phyloP scores from a whole-genome alignment of 2,888 invertebrate species.

The Leptinotarsa peninsularis region DNA sequence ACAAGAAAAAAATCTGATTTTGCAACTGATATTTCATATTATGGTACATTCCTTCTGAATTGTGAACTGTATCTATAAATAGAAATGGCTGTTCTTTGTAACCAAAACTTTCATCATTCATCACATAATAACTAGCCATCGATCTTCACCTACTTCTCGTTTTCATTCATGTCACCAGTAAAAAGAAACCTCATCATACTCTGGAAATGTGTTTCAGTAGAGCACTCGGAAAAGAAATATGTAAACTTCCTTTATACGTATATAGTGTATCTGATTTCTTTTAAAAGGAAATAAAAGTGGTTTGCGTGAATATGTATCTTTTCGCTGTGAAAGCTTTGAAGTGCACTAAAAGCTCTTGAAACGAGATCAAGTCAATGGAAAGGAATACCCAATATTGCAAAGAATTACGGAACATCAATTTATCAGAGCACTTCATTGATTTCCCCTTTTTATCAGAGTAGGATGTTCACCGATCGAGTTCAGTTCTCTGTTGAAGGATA shows the following conservation, averaged over 20 bases:
- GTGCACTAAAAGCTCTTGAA: slow-evolving; percentile 24
- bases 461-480: slow-evolving; percentile 4
- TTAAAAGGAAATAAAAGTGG: background rate
- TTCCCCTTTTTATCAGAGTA: background rate
- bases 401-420: slow-evolving; percentile 9
- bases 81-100: no score
- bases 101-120: no score
- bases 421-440: slow-evolving; percentile 3
- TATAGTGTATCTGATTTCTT: slow-evolving; percentile 15
- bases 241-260: background rate
- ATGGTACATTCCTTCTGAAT: no score
- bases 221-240: background rate
- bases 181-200: background rate
- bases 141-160: background rate
- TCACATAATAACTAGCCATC: no score
- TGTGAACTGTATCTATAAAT: no score
- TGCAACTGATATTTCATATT: no score
- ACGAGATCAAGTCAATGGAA: slow-evolving; percentile 21
- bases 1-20: no score
- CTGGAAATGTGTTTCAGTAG: background rate
- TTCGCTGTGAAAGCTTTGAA: slow-evolving; percentile 21
- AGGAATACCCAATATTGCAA: slow-evolving; percentile 7
- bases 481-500: background rate
- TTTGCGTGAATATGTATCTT: slow-evolving; percentile 15
- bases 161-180: background rate